Evolutionary conservation across 1,140 invertebrate species (phyloP).

Genomic region (Eurosta solidaginis): DNA sequence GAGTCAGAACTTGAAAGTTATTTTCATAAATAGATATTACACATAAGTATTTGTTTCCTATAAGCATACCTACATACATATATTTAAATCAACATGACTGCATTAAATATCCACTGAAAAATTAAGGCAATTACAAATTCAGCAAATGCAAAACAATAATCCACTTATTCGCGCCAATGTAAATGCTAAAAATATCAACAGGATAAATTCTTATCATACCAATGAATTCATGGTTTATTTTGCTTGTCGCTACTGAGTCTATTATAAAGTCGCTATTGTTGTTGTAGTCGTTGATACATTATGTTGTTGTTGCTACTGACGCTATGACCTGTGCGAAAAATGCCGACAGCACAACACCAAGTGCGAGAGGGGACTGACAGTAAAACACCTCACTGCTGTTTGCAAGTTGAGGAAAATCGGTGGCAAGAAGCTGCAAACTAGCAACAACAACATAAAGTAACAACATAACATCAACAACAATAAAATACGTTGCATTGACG

Average conservation of each 20-base stretch:
- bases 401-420: neutral
- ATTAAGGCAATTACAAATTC: constrained; percentile 1
- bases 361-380: neutral
- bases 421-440: neutral
- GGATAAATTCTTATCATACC: constrained; percentile 10
- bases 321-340: neutral
- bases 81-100: neutral
- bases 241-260: neutral
- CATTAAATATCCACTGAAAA: too few species aligned
- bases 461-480: neutral
- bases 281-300: neutral
- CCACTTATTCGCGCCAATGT: constrained; percentile 12
- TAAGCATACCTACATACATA: neutral
- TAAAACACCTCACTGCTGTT: neutral
- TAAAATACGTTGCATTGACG: constrained; percentile 28
- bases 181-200: constrained; percentile 21
- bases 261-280: neutral
- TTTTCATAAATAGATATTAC: too few species aligned
- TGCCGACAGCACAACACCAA: neutral
- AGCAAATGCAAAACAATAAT: constrained; percentile 18
- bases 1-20: too few species aligned
- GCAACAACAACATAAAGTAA: neutral
- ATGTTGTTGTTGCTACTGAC: neutral
- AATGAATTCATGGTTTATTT: neutral
- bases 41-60: too few species aligned